phyloP scores from a whole-genome alignment of 2,797 vertebrate species.

The Chanos chanos region DNA sequence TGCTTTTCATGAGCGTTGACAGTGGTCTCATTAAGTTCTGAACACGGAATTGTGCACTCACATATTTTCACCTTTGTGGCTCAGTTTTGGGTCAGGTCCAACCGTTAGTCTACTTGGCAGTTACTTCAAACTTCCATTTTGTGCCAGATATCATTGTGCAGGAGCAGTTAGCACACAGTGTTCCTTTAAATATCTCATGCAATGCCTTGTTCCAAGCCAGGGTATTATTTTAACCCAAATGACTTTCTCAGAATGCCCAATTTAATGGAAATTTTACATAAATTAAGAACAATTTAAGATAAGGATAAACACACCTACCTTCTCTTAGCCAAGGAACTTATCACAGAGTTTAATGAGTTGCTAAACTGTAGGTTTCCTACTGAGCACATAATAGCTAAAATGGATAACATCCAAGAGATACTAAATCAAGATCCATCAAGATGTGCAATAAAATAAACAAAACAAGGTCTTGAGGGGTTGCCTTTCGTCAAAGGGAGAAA shows the following conservation, averaged over 20 bases:
- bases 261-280: no score
- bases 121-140: background rate
- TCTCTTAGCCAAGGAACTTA: background rate
- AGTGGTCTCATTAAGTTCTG: no score
- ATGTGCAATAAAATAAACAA: conserved; percentile 4
- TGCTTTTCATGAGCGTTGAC: conserved; percentile 21
- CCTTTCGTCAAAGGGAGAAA: no score
- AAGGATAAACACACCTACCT: background rate
- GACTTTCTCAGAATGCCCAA: background rate
- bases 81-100: no score
- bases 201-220: conserved; percentile 19
- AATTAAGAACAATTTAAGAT: background rate
- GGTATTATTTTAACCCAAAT: conserved; percentile 11
- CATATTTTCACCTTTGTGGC: no score
- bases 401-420: conserved; percentile 16
- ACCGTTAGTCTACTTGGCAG: no score
- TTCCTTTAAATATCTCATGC: conserved; percentile 19
- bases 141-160: background rate
- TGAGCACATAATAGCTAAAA: background rate
- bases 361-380: background rate
- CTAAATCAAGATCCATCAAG: conserved; percentile 1
- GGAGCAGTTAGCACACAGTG: background rate
- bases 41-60: background rate
- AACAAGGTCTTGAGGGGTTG: conserved; percentile 26
- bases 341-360: background rate